These are phyloP conservation scores for Ariopsis seemanni DNA, from an alignment of 2,113 vertebrate species.

Conservation along the genomic window DNA sequence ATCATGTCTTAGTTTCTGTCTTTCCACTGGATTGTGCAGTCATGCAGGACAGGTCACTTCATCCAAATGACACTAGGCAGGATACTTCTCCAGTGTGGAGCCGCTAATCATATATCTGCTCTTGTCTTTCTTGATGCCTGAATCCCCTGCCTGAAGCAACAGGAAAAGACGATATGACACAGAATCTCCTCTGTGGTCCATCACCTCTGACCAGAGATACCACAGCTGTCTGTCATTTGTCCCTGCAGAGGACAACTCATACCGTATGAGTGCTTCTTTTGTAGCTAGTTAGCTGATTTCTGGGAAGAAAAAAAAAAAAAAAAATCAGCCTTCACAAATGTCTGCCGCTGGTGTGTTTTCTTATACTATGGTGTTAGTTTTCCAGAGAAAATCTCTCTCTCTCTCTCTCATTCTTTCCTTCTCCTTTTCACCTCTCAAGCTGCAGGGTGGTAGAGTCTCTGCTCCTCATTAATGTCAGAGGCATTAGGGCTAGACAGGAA, in stretches of 20 bases:
- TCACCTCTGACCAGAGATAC: constrained; percentile 33
- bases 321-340: background rate
- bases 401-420: constrained; percentile 1
- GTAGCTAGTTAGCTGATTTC: constrained; percentile 20
- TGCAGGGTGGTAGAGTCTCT: constrained; percentile 30
- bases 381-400: background rate
- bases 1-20: background rate
- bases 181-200: constrained; percentile 34
- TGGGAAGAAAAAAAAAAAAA: too few species aligned
- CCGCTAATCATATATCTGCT: constrained; percentile 10
- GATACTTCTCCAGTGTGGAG: background rate
- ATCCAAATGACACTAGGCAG: background rate
- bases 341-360: background rate
- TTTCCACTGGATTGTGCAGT: background rate
- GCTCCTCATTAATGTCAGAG: constrained; percentile 45
- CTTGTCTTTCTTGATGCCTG: constrained; percentile 14
- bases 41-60: constrained; percentile 7
- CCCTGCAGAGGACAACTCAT: background rate
- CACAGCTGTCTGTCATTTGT: constrained; percentile 29
- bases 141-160: background rate
- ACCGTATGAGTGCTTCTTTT: constrained; percentile 15
- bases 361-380: constrained; percentile 20
- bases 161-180: constrained; percentile 24
- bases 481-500: constrained; percentile 36
- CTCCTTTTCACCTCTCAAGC: constrained; percentile 1